Percentiles rank a stretch among this genome's conserved stretches.
phyloP scores from a whole-genome alignment of 2,888 invertebrate genomes.

The Synergus gifuensis region DNA sequence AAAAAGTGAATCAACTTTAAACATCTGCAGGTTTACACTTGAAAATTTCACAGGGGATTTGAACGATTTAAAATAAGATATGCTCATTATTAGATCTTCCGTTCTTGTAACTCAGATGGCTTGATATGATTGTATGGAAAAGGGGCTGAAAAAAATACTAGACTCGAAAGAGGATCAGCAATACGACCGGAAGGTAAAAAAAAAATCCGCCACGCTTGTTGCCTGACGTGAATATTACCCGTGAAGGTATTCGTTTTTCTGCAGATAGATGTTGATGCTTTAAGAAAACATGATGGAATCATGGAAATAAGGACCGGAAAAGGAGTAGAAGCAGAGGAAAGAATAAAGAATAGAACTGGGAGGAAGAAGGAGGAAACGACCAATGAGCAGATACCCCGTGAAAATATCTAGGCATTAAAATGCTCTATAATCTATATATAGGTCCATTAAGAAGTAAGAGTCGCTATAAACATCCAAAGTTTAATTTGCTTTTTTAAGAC shows the following conservation, averaged over 20 bases:
- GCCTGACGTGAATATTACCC: slow-evolving; percentile 11
- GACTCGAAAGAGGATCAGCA: background rate
- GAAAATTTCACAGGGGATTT: background rate
- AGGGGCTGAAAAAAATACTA: slow-evolving; percentile 1
- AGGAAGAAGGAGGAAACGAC: background rate
- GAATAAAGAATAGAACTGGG: background rate
- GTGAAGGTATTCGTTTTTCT: slow-evolving; percentile 32
- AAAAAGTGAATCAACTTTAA: background rate
- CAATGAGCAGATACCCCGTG: background rate
- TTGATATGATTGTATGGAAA: slow-evolving; percentile 4
- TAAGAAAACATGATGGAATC: background rate
- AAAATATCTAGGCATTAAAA: background rate
- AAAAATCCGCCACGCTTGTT: slow-evolving; percentile 16
- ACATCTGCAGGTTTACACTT: background rate
- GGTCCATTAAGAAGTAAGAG: background rate
- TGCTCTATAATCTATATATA: background rate
- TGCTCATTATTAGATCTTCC: background rate
- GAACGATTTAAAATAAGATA: background rate
- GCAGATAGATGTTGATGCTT: background rate
- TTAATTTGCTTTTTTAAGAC: slow-evolving; percentile 1
- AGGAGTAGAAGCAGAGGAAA: background rate
- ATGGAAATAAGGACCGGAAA: slow-evolving; percentile 24
- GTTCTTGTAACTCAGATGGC: background rate
- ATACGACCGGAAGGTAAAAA: slow-evolving; percentile 26
- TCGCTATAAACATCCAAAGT: background rate